Base-by-base conservation (phyloP, 2,888 invertebrate genomes). In the Acronicta leporina region DNA sequence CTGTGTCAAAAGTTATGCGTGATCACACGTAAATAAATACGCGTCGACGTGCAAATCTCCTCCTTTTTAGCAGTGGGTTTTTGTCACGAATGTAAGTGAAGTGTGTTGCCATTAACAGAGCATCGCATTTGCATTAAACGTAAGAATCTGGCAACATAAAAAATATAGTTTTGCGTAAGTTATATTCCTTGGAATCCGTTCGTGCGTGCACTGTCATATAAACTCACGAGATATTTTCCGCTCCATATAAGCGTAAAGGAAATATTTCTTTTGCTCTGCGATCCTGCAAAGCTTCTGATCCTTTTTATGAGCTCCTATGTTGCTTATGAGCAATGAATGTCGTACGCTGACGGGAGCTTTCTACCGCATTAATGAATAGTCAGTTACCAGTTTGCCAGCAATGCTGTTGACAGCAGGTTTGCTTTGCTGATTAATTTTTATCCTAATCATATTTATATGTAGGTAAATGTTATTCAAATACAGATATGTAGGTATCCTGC, bases 251-350 rank as follows among this genome's bases (percentile, higher is more conserved):
- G 84, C 84, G 84, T 84, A 82, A 84, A 82, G 84, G 84, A 89
- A 87, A 88, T 90, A 89, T 90, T 89, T 89, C 86, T 89, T 91
- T 88, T 87, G 83, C 81, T 80, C 80, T 81, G 71, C 85, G 86
- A 88, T 87, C 85, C 85, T 74, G 82, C 81, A 87, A 88, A 90
- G 86, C 89, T 85, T 77, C 71, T 87, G 87, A 91, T 89, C 89
- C 88, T 78, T 86, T 91, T 91, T 91, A 91, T 90, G 88, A 87
- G 86, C 79, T 84, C 64, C 80, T 75, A 80, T 83, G 86, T 83
- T 84, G 82, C 83, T 85, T 85, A 86, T 87, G 87, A 86, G 85
- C 86, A 85, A 86, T 88, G 86, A 87, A 86, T 83, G 86, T 87
- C 83, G 75, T 77, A 66, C 58, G 79, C 75, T 83, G 82, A 83